Base-by-base conservation (phyloP, 2,888 invertebrate genomes). In the Tetranychus piercei region DNA sequence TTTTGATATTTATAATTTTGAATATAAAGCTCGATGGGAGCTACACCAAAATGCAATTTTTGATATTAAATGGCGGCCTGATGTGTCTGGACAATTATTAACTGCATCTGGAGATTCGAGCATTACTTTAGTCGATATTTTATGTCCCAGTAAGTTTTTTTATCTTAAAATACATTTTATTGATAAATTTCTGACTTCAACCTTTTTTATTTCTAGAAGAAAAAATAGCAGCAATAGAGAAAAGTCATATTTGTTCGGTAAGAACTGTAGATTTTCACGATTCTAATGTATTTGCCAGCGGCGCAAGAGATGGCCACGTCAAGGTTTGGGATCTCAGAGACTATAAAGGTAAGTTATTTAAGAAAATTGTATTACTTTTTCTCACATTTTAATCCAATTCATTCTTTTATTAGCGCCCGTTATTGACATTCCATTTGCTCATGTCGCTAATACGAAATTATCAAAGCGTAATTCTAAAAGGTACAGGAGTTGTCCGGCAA, bases 71-170 rank as follows among this genome's bases (percentile, higher is more conserved):
- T 94, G 94, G 94, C 88, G 89, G 84, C 88, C 89, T 0, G 86
- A 87, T 0, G 86, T 88, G 65, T 80, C 87, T 87, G 86, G 89
- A 70, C 72, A 88, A 80, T 85, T 94, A 76, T 87, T 93, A 1
- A 92, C 92, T 6, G 92, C 89, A 0, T 91, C 92, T 70, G 89
- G 88, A 81, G 94, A 94, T 82, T 91, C 92, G 81, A 88, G 89
- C 0, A 89, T 90, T 0, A 86, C 87, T 75, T 84, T 94, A 22
- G 92, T 91, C 89, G 89, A 92, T 44, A 69, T 76, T 80, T 20
- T 34, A 74, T 5, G 9, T 15, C 55, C 55, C 15, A 15, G 55
- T 55, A 55, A 55, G 55, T 55, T 15, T 9, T 11, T 55, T 55
- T 7, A 55, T 55, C 15, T 55, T 15, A 34, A 34, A 34, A 4